Evolutionary conservation across 2,797 vertebrate species (phyloP).

Genomic region (Synaphobranchus kaupii): DNA sequence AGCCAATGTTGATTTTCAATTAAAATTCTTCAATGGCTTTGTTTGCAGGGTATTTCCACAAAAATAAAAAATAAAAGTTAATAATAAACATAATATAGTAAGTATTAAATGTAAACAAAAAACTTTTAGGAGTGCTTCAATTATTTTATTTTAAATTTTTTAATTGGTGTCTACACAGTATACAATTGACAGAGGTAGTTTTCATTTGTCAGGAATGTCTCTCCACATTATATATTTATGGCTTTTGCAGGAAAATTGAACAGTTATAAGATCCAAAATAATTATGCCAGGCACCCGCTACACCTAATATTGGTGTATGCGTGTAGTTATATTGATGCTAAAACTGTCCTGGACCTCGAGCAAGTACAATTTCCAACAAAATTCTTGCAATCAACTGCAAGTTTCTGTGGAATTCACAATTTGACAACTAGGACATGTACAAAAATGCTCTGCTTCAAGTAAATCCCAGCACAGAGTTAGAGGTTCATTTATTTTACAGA

Average conservation of each 20-base stretch:
- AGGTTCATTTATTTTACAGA: not conserved
- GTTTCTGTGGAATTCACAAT: not conserved
- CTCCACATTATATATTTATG: not conserved
- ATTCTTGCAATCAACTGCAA: not conserved
- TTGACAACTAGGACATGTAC: not conserved
- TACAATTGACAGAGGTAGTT: constrained; percentile 22
- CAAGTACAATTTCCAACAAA: not conserved
- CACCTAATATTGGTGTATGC: not conserved
- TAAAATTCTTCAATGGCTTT: too few species aligned
- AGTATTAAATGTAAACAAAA: not conserved
- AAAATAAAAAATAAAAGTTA: not conserved
- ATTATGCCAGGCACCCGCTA: not conserved
- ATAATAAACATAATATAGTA: not conserved
- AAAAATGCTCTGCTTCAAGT: constrained; percentile 57
- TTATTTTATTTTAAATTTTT: not conserved
- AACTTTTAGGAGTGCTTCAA: not conserved
- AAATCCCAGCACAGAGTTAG: constrained; percentile 44
- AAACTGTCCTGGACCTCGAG: not conserved
- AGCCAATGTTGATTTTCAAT: too few species aligned
- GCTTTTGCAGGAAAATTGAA: not conserved
- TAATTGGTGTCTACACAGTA: not conserved
- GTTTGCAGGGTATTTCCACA: not conserved
- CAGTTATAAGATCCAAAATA: not conserved
- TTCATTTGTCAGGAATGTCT: constrained; percentile 8
- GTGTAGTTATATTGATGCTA: not conserved